Percentiles rank a stretch among this genome's conserved stretches.
These are phyloP conservation scores for Silurus glanis DNA, from an alignment of 2,113 vertebrate genomes.

Conservation along the genomic window DNA sequence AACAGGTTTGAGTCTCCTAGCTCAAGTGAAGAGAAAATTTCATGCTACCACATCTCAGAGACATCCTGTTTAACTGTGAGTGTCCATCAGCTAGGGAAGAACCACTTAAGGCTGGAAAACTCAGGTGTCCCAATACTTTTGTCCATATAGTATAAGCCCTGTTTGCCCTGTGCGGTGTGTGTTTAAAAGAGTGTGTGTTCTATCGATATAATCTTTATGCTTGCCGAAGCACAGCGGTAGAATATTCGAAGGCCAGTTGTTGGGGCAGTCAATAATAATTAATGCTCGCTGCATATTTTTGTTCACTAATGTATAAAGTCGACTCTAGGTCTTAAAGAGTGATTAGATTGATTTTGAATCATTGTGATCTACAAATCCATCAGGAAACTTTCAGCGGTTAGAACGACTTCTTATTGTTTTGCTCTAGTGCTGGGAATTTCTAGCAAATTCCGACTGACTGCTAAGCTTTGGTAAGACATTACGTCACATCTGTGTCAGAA, in stretches of 20 bases:
- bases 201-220: too few species aligned
- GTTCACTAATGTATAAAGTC: neutral
- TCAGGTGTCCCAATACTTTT: too few species aligned
- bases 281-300: neutral
- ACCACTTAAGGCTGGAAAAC: too few species aligned
- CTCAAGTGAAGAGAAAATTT: too few species aligned
- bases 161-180: neutral
- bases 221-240: too few species aligned
- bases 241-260: neutral
- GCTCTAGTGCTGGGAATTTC: neutral
- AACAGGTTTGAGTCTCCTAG: too few species aligned
- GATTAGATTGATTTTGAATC: neutral
- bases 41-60: too few species aligned
- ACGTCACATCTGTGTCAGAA: neutral
- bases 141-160: neutral
- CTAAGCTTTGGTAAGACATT: neutral
- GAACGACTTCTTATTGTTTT: neutral
- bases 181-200: neutral
- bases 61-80: too few species aligned
- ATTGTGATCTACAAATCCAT: neutral
- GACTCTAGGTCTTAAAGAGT: neutral
- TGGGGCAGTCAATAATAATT: neutral
- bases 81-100: too few species aligned
- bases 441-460: too few species aligned
- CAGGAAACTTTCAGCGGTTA: neutral